A percentile compares a stretch with the other conserved stretches of the same genome.
Conservation (phyloP, 2,113 vertebrate genomes). For the Psittacara wagleri region DNA sequence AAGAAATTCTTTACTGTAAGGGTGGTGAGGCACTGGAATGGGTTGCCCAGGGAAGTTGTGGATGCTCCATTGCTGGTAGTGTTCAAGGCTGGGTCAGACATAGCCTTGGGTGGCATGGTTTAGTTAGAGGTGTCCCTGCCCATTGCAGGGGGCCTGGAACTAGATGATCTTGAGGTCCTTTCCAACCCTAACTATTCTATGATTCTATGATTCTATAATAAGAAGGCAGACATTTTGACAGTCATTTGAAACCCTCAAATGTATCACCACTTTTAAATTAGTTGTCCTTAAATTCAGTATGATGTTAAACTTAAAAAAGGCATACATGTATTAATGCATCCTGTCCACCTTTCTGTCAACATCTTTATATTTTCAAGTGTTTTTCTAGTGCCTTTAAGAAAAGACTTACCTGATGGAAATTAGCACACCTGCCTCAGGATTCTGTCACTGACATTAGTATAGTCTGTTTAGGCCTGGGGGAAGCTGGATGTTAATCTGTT, state of each 20-base stretch:
- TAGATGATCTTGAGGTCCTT: too few relatives aligned
- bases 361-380: neutral
- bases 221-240: neutral
- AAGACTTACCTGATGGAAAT: neutral
- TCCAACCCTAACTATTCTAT: too few relatives aligned
- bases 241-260: neutral
- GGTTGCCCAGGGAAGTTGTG: too few relatives aligned
- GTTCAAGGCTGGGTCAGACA: too few relatives aligned
- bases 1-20: too few relatives aligned
- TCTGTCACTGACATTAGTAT: neutral
- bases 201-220: neutral
- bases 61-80: fast-evolving
- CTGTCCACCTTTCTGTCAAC: neutral
- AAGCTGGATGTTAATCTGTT: neutral
- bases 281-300: neutral
- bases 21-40: too few relatives aligned
- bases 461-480: neutral
- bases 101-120: too few relatives aligned
- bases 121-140: too few relatives aligned
- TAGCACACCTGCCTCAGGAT: neutral
- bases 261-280: neutral
- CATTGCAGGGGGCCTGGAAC: too few relatives aligned
- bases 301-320: neutral
- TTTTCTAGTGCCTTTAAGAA: neutral
- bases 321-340: neutral